Base-by-base conservation (phyloP, 2,113 vertebrate genomes). In the Uria aalge region DNA sequence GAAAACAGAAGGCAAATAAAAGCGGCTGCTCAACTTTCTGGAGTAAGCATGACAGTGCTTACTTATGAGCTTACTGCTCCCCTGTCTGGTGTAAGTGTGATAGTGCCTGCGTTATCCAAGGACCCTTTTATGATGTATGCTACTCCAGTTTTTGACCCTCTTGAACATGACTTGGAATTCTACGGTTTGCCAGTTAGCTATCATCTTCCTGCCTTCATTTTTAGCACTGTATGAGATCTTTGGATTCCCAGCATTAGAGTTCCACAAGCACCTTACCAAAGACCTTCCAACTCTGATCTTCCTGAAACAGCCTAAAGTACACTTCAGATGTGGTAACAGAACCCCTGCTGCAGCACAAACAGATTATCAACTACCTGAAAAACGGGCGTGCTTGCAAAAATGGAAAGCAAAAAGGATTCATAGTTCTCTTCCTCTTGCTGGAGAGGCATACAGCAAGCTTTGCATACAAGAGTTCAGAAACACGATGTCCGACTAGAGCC, bases 401-500 rank as follows among this genome's bases (percentile, higher is more conserved):
- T 0, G 24, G 73, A 48, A 50, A 72, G n/a, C 62, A 92, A 12
- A 26, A 59, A 26, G 20, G 53, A 81, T 17, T 56, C 15, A 30
- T 4, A 18, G 34, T 8, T 71, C 8, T 85, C 12, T 59, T 66
- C 22, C 22, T 83, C 36, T 7, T 56, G 22, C 38, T 53, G 23
- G 29, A 62, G 36, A 2, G 0, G 47, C 43, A 69, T 5, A 27
- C 12, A 41, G 30, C 29, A n/a, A 71, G 14, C 23, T 63, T 3
- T 19, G 30, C 40, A 19, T 8, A 5, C 45, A 48, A n/a, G n/a
- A 56, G 15, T 5, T 26, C 24, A 38, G 41, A 63, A 16, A 52
- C 4, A 1, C 18, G 11, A 19, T 26, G 38, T 1, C 2, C 0
- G 3, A 43, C 34, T 19, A 40, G 8, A 82, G 30, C 29, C 43